Percentiles rank a stretch among this genome's conserved stretches.
These are phyloP conservation scores for Nothobranchius furzeri DNA, from an alignment of 2,113 vertebrate genomes.

Conservation along the genomic window DNA sequence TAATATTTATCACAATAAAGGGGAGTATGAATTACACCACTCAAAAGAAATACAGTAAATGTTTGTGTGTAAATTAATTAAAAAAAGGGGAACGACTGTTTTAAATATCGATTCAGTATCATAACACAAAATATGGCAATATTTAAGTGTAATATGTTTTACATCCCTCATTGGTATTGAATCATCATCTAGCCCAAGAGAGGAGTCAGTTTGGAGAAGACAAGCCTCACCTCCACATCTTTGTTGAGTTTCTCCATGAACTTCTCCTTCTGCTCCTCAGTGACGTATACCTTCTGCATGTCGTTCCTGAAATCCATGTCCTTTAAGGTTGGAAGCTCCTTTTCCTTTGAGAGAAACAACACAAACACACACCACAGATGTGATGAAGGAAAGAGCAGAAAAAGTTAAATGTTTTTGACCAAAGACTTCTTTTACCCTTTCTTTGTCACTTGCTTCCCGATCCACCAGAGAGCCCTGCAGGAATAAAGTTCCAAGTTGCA, in stretches of 20 bases:
- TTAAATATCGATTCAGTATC: no score
- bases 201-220: no score
- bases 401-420: accelerated
- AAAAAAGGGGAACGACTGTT: no score
- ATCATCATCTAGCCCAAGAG: no score
- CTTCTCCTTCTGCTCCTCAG: conserved; percentile 84
- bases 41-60: no score
- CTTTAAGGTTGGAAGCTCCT: conserved; percentile 90
- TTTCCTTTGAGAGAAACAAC: conserved; percentile 71
- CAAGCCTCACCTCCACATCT: conserved; percentile 85
- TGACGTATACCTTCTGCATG: conserved; percentile 90
- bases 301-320: conserved; percentile 92
- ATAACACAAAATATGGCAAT: no score
- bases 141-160: no score
- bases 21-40: no score
- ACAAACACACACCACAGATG: not conserved
- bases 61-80: no score
- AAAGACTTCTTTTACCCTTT: conserved; percentile 79
- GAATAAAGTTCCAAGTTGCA: not conserved
- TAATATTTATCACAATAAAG: no score
- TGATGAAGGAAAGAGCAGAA: not conserved
- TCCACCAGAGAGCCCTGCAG: conserved; percentile 88
- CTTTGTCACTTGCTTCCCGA: conserved; percentile 92
- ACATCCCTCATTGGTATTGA: no score
- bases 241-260: conserved; percentile 89